Conservation (phyloP, 1,140 invertebrate genomes). For the Bombus superbus region DNA sequence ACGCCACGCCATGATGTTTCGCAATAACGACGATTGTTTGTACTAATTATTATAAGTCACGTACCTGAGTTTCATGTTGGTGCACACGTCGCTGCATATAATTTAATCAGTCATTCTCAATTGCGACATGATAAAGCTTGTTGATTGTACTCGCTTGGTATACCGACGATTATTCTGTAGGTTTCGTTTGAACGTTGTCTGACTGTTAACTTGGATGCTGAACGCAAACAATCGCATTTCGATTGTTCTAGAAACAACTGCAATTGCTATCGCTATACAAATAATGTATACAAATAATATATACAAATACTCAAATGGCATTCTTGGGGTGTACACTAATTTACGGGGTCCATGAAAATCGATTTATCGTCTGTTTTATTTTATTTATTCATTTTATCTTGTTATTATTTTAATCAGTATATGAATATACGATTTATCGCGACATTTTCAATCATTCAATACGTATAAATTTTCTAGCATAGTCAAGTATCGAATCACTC, state of each 20-base stretch:
- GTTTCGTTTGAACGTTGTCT: not conserved
- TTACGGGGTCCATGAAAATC: not conserved
- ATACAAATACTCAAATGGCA: not conserved
- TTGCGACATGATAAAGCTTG: slow-evolving; percentile 59
- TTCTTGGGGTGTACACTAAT: not conserved
- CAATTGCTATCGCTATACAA: not conserved
- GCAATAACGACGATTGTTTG: slow-evolving; percentile 68
- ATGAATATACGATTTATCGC: not conserved
- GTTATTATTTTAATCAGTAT: not conserved
- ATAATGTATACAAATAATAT: not conserved
- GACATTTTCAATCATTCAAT: not conserved
- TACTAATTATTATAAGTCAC: slow-evolving; percentile 78
- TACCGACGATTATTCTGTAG: slow-evolving; percentile 10
- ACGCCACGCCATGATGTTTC: slow-evolving; percentile 24
- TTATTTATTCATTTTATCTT: not conserved
- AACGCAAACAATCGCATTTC: not conserved
- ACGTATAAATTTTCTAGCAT: slow-evolving; percentile 6
- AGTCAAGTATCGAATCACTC: slow-evolving; percentile 36
- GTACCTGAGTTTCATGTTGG: slow-evolving; percentile 61
- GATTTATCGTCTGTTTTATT: not conserved
- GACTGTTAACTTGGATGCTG: slow-evolving; percentile 15
- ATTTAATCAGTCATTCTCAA: slow-evolving; percentile 68
- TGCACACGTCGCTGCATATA: slow-evolving; percentile 50
- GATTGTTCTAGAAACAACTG: not conserved
- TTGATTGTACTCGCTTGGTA: slow-evolving; percentile 8